phyloP scores from a whole-genome alignment of 1,140 invertebrate species.

The Oscheius sp. region DNA sequence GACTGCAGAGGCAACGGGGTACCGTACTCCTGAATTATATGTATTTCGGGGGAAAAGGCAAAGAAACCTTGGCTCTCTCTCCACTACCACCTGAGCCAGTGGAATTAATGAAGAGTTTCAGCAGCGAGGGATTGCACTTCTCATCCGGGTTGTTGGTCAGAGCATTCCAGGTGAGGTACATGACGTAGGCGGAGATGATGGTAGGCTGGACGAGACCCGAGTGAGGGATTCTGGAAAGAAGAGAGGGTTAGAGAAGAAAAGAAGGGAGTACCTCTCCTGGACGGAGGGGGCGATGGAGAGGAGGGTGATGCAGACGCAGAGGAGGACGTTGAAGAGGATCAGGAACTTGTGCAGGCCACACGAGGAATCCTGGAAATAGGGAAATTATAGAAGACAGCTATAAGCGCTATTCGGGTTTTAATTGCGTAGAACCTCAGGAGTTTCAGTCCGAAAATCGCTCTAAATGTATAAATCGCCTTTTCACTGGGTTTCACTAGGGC shows the following conservation, averaged over 20 bases:
- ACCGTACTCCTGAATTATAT: slow-evolving; percentile 2
- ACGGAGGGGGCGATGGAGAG: slow-evolving; percentile 79
- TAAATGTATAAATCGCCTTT: too few relatives aligned
- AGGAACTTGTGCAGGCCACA: slow-evolving; percentile 94
- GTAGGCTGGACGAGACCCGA: slow-evolving; percentile 76
- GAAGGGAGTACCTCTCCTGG: slow-evolving; percentile 7
- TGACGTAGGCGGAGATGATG: slow-evolving; percentile 84
- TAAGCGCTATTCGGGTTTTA: too few relatives aligned
- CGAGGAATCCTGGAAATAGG: slow-evolving; percentile 70
- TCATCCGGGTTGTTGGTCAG: slow-evolving; percentile 83
- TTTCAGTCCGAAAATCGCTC: too few relatives aligned
- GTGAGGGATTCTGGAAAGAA: slow-evolving; percentile 74
- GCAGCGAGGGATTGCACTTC: slow-evolving; percentile 73
- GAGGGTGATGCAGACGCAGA: slow-evolving; percentile 79
- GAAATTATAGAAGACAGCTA: too few relatives aligned
- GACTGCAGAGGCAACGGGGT: slow-evolving; percentile 64
- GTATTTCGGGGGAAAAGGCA: background rate
- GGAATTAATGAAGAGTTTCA: slow-evolving; percentile 61
- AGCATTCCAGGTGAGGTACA: slow-evolving; percentile 96
- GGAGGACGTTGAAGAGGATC: slow-evolving; percentile 89
- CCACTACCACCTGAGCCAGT: slow-evolving; percentile 65
- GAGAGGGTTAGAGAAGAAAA: background rate
- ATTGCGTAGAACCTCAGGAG: too few relatives aligned
- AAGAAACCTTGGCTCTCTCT: slow-evolving; percentile 15
- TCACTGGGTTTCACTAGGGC: too few relatives aligned